Base-by-base conservation (phyloP, 2,797 vertebrate species). In the Potorous gilbertii region DNA sequence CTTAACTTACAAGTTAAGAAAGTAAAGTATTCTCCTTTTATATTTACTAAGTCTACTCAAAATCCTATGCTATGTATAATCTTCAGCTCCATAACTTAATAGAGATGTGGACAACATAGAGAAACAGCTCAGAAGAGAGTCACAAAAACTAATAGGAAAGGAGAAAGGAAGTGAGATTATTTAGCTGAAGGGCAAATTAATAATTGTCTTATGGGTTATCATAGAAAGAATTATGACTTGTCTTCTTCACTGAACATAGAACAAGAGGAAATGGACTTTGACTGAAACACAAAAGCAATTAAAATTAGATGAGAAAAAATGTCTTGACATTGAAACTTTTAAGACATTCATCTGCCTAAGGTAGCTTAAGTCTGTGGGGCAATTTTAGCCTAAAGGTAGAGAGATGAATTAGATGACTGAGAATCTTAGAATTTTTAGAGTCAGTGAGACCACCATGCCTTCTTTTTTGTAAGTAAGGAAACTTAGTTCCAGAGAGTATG, bases 321-420 rank as follows among this genome's bases (percentile, higher is more conserved):
- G 56, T 55, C 52, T 87, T 56, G 31, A 28, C 66, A 52, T 94
- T 31, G 81, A 66, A 55, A 92, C 1, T 93, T 95, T 52, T 55
- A 24, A 96, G 90, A 95, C 95, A 34, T 57, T 93, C 54, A 87
- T 96, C 31, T 87, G 74, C 91, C 50, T 92, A 28, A 4, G 12
- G 56, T 96, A 46, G 24, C 31, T 13, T 66, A 91, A 92, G 56
- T 90, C 57, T 92, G 1, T 87, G 40, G 40, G 40, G 40, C 94
- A 94, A 11, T 90, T 56, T 55, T 95, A 91, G 12, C 14, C 90
- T 91, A 50, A 92, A 96, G 90, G 21, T 54, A 81, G 66, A 92
- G 34, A 4, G 62, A 11, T 55, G 52, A 16, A 13, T 46, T 27
- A 46, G 74, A 12, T 46, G 21, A 27, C n/a, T 46, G 74, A 27